Conservation (phyloP, 2,888 invertebrate genomes). For the Zaprionus obscuricornis region DNA sequence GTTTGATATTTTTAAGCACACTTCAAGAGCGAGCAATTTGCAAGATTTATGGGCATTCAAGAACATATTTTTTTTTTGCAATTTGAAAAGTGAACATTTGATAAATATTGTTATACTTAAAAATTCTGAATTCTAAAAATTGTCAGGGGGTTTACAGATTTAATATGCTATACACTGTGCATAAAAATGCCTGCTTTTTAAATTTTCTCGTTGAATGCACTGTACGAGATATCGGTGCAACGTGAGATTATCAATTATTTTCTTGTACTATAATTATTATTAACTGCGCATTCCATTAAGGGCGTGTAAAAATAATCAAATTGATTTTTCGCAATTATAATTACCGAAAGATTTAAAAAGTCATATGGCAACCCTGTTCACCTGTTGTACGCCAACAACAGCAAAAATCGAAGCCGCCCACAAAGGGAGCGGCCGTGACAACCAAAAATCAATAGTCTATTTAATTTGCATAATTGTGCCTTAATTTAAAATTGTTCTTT, state of each 20-base stretch:
- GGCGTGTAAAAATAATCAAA: neutral
- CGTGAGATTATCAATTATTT: too few species aligned
- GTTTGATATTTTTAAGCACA: too few species aligned
- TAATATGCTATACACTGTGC: too few species aligned
- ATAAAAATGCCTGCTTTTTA: too few species aligned
- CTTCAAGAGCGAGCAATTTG: too few species aligned
- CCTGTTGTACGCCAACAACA: slow-evolving; percentile 69
- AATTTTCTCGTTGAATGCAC: too few species aligned
- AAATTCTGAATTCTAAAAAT: too few species aligned
- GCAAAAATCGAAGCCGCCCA: slow-evolving; percentile 17
- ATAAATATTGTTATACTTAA: too few species aligned
- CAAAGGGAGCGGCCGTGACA: slow-evolving; percentile 41
- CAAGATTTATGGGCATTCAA: too few species aligned
- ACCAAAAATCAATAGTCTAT: slow-evolving; percentile 41
- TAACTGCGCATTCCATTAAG: too few species aligned
- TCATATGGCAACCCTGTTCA: slow-evolving; percentile 47
- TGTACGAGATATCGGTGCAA: too few species aligned
- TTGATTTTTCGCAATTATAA: slow-evolving; percentile 35
- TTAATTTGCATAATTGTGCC: slow-evolving; percentile 29
- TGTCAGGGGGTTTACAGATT: neutral
- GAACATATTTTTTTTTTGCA: neutral
- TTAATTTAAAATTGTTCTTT: neutral
- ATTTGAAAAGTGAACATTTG: neutral
- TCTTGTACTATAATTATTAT: too few species aligned
- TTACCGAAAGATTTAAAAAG: slow-evolving; percentile 6